Base-by-base conservation (phyloP, 2,113 vertebrate species). In the Dromas ardeola region DNA sequence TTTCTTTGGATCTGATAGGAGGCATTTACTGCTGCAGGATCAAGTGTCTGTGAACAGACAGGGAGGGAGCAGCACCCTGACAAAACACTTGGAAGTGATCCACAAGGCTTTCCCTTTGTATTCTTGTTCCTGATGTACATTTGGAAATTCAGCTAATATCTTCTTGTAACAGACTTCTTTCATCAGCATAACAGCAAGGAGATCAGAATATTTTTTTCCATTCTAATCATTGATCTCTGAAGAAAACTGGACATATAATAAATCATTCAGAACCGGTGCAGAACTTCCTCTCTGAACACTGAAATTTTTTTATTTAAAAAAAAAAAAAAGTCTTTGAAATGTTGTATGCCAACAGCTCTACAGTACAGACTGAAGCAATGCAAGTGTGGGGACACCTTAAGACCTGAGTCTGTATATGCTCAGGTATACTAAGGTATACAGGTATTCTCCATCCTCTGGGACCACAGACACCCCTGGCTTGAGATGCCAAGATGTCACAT, bases 21-120 rank as follows among this genome's bases (percentile, higher is more conserved):
- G 93, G 69, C 95, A 96, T 89, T 95, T 94, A 95, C 86, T 88
- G 30, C 77, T 82, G 71, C 47, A 71, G 69, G 97, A 97, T 98
- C 98, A 93, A 92, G 88, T 98, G 79, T 97, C 97, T 91, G 18
- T 50, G 79, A 96, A 88, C 32, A 86, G 45, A 45, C 5, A 73
- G 34, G 15, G 47, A 95, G 85, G 71, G 47, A 94, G 74, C 6
- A 90, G 56, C 34, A 80, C 55, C 80, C 88, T 90, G 97, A 97
- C 96, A 97, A 97, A 97, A 94, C 94, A 95, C 61, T 92, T 97
- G 93, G 94, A 96, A 96, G 53, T 25, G 32, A 53, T 94, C 95
- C 97, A 97, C 58, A 63, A 53, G 79, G 66, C 53, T 63, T 73
- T 61, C 43, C 45, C 36, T 62, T 5, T 56, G 23, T 73, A 72